These are phyloP conservation scores for Anguilla rostrata DNA, from an alignment of 2,113 vertebrate species.

Conservation along the genomic window DNA sequence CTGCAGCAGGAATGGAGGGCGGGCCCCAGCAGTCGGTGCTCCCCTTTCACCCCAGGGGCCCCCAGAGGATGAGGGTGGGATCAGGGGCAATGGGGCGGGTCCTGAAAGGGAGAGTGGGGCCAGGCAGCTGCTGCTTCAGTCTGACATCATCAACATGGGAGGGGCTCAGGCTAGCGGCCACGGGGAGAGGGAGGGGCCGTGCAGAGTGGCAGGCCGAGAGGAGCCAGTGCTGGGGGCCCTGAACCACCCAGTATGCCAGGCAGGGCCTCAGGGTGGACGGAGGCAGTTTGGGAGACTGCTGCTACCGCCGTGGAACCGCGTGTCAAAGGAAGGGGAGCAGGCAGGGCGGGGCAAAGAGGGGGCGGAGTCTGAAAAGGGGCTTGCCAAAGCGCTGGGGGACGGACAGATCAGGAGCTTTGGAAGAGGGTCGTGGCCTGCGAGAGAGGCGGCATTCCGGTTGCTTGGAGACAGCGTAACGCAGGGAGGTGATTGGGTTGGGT, in stretches of 20 bases:
- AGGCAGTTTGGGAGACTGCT: background rate
- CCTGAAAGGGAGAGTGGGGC: background rate
- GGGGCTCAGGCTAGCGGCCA: background rate
- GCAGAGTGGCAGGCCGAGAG: background rate
- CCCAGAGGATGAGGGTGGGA: background rate
- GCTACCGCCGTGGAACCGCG: background rate
- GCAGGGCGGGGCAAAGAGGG: background rate
- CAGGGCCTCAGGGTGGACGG: background rate
- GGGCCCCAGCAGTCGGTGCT: background rate
- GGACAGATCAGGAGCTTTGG: background rate
- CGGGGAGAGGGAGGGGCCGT: background rate
- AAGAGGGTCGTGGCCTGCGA: background rate
- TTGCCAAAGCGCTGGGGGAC: too few species aligned
- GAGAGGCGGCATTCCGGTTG: background rate
- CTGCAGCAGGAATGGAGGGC: conserved; percentile 1
- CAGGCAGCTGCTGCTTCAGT: background rate
- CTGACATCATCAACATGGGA: background rate
- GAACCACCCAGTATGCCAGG: background rate
- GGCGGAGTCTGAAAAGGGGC: background rate
- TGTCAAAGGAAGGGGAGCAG: background rate
- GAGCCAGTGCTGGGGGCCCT: background rate
- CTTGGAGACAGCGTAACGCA: background rate
- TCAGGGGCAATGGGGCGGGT: background rate
- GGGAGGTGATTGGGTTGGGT: background rate
- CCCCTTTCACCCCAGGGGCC: background rate